Evolutionary conservation across 2,113 vertebrate genomes (phyloP).

Genomic region (Brachypteracias leptosomus): DNA sequence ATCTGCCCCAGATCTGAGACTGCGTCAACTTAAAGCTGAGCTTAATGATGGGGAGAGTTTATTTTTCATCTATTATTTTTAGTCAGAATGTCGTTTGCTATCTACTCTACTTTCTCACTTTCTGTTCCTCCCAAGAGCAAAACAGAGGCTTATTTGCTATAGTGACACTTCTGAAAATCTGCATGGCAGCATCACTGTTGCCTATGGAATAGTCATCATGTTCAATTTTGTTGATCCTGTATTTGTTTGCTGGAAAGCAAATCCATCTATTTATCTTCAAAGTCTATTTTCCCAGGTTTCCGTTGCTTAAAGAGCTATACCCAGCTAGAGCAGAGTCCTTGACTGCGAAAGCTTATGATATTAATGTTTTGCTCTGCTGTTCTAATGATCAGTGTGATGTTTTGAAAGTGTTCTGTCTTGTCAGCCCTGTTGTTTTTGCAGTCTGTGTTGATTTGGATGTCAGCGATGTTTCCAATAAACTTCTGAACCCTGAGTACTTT

Average conservation of each 20-base stretch:
- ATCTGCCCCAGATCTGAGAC: background rate
- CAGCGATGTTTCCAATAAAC: conserved; percentile 62
- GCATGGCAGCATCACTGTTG: conserved; percentile 54
- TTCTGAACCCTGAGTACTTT: conserved; percentile 56
- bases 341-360: conserved; percentile 46
- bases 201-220: conserved; percentile 62
- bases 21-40: background rate
- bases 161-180: conserved; percentile 63
- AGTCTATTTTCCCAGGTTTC: conserved; percentile 31
- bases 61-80: background rate
- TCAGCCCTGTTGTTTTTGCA: conserved; percentile 62
- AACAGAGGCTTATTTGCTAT: conserved; percentile 51
- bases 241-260: conserved; percentile 64
- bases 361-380: conserved; percentile 63
- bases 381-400: conserved; percentile 64
- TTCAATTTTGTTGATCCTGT: conserved; percentile 63
- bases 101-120: conserved; percentile 7
- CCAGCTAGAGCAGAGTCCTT: conserved; percentile 28
- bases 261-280: conserved; percentile 66
- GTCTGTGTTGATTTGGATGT: conserved; percentile 66
- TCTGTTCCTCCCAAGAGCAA: conserved; percentile 24
- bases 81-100: background rate
- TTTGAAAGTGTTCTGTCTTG: conserved; percentile 64
- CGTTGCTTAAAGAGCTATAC: background rate
- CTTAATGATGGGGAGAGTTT: background rate